Conservation (phyloP, 2,888 invertebrate genomes). For the Eurytoma adleriae region DNA sequence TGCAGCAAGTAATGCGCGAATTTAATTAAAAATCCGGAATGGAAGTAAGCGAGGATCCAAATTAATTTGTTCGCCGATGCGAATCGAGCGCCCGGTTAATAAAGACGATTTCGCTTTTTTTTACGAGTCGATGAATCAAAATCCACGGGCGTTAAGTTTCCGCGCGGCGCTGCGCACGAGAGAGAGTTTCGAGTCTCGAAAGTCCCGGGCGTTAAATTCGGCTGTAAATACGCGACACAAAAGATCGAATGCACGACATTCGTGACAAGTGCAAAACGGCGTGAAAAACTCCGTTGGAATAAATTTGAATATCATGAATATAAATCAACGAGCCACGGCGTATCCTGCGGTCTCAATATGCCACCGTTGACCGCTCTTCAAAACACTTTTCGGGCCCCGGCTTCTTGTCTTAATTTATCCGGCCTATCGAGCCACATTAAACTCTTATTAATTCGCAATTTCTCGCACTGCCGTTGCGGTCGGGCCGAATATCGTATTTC, state of each 20-base stretch:
- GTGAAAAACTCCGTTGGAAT: constrained; percentile 52
- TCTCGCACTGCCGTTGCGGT: background rate
- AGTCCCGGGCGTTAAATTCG: constrained; percentile 14
- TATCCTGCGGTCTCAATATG: constrained; percentile 28
- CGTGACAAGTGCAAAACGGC: constrained; percentile 52
- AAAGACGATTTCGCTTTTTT: constrained; percentile 31
- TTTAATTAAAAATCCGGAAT: too few relatives aligned
- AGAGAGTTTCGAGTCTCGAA: constrained; percentile 17
- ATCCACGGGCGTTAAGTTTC: background rate
- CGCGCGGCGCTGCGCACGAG: background rate
- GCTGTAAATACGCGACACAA: constrained; percentile 8
- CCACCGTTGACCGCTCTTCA: constrained; percentile 5
- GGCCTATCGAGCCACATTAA: background rate
- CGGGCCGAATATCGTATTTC: too few relatives aligned
- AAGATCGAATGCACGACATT: constrained; percentile 27
- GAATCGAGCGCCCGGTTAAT: constrained; percentile 1
- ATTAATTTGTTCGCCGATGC: constrained; percentile 3
- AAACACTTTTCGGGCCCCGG: constrained; percentile 2
- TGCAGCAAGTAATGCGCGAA: too few relatives aligned
- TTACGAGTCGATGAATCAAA: constrained; percentile 46
- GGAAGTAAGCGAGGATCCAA: too few relatives aligned
- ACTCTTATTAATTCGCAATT: constrained; percentile 22
- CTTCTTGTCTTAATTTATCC: constrained; percentile 30
- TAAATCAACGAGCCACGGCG: constrained; percentile 14
- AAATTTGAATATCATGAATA: constrained; percentile 53